These are phyloP conservation scores for Candoia aspera DNA, from an alignment of 2,113 vertebrate genomes.

Conservation along the genomic window DNA sequence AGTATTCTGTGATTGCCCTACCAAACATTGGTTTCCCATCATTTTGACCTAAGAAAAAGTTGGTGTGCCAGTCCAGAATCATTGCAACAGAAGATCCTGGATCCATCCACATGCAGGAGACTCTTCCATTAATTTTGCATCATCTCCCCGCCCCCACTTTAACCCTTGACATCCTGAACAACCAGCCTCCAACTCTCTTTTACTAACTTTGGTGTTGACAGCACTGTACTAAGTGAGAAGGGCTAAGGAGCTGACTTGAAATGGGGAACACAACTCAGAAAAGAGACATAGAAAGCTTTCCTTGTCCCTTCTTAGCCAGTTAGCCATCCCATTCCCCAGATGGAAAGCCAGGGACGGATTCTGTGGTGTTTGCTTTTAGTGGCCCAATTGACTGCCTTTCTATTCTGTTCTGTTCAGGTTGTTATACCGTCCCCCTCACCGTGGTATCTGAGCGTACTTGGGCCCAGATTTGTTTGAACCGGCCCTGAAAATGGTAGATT, in stretches of 20 bases:
- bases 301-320: not conserved
- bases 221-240: not conserved
- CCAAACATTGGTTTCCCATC: not conserved
- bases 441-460: slow-evolving; percentile 74
- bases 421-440: slow-evolving; percentile 74
- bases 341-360: not conserved
- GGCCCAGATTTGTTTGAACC: slow-evolving; percentile 76
- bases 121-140: not conserved
- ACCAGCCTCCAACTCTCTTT: not conserved
- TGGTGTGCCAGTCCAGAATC: not conserved
- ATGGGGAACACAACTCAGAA: no score
- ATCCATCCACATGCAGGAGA: not conserved
- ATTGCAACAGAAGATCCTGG: not conserved
- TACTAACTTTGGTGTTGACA: not conserved
- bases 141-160: not conserved
- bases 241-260: not conserved
- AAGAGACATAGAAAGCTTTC: no score
- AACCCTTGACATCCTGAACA: not conserved
- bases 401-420: slow-evolving; percentile 74
- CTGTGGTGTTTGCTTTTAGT: slow-evolving; percentile 43
- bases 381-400: slow-evolving; percentile 72
- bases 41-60: not conserved
- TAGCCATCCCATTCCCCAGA: not conserved
- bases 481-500: slow-evolving; percentile 73
- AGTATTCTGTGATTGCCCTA: not conserved